These are phyloP conservation scores for Helicolenus hilgendorfi DNA, from an alignment of 2,797 vertebrate genomes.

Conservation along the genomic window DNA sequence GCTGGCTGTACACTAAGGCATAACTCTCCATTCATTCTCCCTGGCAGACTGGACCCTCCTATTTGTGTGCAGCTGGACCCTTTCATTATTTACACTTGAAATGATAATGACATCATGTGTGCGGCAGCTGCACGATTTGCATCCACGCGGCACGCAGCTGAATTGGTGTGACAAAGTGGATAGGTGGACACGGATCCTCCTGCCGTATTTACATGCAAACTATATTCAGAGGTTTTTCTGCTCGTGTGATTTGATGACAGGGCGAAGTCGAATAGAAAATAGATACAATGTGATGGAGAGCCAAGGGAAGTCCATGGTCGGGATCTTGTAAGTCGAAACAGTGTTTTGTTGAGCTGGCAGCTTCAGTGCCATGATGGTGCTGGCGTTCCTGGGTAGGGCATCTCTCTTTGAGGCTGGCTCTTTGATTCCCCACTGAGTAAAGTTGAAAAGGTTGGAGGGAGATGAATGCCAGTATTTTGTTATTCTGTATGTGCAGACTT, in stretches of 20 bases:
- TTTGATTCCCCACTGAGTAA: conserved; percentile 51
- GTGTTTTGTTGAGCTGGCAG: conserved; percentile 29
- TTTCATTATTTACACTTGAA: conserved; percentile 88
- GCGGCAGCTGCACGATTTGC: conserved; percentile 86
- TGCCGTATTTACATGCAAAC: conserved; percentile 52
- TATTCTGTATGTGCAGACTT: neutral
- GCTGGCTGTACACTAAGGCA: conserved; percentile 1
- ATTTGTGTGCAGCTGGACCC: conserved; percentile 85
- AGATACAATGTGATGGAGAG: neutral
- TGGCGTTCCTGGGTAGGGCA: conserved; percentile 5
- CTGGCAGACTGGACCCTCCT: conserved; percentile 55
- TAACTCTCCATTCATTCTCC: conserved; percentile 56
- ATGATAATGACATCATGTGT: conserved; percentile 87
- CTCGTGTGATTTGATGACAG: conserved; percentile 20
- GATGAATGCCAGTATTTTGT: neutral
- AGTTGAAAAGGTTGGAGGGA: conserved; percentile 30
- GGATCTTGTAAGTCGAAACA: conserved; percentile 14
- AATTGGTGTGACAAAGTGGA: conserved; percentile 73
- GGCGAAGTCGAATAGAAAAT: neutral
- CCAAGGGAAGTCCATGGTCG: neutral
- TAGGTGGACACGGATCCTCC: conserved; percentile 26
- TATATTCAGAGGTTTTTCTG: conserved; percentile 39
- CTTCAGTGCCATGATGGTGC: neutral
- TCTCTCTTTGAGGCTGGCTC: conserved; percentile 56
- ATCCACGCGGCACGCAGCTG: conserved; percentile 60